Evolutionary conservation across 2,113 vertebrate genomes (phyloP).

Genomic region (Perca fluviatilis): DNA sequence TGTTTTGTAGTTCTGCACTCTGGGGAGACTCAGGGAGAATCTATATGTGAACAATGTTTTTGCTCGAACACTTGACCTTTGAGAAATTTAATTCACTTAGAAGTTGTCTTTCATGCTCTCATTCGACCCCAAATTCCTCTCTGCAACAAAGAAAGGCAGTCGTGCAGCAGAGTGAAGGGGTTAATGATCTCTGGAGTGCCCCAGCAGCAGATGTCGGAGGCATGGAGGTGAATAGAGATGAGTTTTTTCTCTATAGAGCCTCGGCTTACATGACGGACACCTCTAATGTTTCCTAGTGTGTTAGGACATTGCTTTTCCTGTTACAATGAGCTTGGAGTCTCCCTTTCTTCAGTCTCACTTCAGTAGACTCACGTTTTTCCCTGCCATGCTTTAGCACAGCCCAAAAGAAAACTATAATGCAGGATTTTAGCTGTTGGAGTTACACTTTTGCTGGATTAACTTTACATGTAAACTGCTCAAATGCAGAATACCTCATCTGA

Average conservation of each 20-base stretch:
- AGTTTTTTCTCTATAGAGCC: conserved; percentile 71
- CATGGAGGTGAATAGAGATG: conserved; percentile 83
- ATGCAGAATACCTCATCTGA: conserved; percentile 42
- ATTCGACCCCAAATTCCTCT: conserved; percentile 52
- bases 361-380: conserved; percentile 23
- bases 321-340: conserved; percentile 67
- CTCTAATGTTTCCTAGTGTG: conserved; percentile 71
- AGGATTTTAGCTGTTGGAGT: conserved; percentile 27
- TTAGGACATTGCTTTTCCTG: conserved; percentile 67
- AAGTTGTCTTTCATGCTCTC: conserved; percentile 42
- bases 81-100: conserved; percentile 34
- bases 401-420: conserved; percentile 30
- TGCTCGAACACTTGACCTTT: conserved; percentile 58
- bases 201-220: conserved; percentile 82
- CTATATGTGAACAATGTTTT: conserved; percentile 24
- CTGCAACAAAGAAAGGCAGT: conserved; percentile 65
- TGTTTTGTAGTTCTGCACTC: conserved; percentile 31
- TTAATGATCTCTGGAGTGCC: conserved; percentile 78
- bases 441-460: conserved; percentile 42
- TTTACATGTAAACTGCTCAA: conserved; percentile 34
- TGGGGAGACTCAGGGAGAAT: conserved; percentile 25
- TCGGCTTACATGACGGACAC: conserved; percentile 71
- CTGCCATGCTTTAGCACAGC: neutral
- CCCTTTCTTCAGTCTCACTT: conserved; percentile 45
- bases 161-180: conserved; percentile 64